Evolutionary conservation across 2,888 invertebrate genomes (phyloP).

Genomic region (Leucozona laternaria): DNA sequence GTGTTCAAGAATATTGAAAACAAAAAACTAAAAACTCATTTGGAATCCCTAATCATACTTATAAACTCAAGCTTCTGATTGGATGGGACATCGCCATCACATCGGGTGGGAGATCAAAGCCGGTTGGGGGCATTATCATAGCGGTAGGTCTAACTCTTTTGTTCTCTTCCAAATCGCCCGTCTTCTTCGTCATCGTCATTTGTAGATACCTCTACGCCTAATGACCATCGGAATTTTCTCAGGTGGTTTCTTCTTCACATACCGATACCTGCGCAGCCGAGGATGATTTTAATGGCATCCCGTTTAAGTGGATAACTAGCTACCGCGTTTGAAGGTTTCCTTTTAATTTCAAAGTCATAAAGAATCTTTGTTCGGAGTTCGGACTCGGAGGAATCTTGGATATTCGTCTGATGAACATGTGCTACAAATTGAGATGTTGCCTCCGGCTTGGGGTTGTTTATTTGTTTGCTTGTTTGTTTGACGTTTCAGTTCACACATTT

Average conservation of each 20-base stretch:
- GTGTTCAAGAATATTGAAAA: slow-evolving; percentile 15
- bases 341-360: slow-evolving; percentile 7
- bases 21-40: slow-evolving; percentile 45
- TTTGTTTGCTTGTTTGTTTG: slow-evolving; percentile 66
- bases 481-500: slow-evolving; percentile 75
- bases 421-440: slow-evolving; percentile 66
- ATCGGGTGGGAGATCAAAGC: slow-evolving; percentile 63
- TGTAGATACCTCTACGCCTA: slow-evolving; percentile 54
- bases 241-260: slow-evolving; percentile 50
- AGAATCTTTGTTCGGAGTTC: slow-evolving; percentile 4
- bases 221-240: slow-evolving; percentile 72
- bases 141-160: slow-evolving; percentile 74
- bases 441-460: neutral
- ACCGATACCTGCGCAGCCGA: slow-evolving; percentile 37
- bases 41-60: slow-evolving; percentile 61
- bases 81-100: slow-evolving; percentile 39
- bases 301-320: slow-evolving; percentile 74
- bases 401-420: slow-evolving; percentile 34
- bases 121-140: slow-evolving; percentile 32
- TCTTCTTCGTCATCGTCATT: slow-evolving; percentile 59
- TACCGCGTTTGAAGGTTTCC: slow-evolving; percentile 53
- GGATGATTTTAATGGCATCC: slow-evolving; percentile 56
- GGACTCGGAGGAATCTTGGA: slow-evolving; percentile 9
- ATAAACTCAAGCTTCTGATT: slow-evolving; percentile 64
- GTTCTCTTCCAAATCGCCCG: slow-evolving; percentile 63